phyloP scores from a whole-genome alignment of 2,113 vertebrate genomes.

The Danio rerio region GRCz12tu NC_133200.1:31346001-31346500 shows the following conservation, averaged over 20 bases:
- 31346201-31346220: slow-evolving; percentile 30
- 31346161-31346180: slow-evolving; percentile 54
- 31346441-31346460: slow-evolving; percentile 62
- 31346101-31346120: slow-evolving; percentile 52
- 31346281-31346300: background rate
- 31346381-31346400: slow-evolving; percentile 23
- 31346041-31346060: background rate
- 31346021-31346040: background rate
- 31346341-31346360: background rate
- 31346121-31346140: slow-evolving; percentile 41
- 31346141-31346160: slow-evolving; percentile 58
- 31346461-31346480: slow-evolving; percentile 56
- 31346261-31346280: slow-evolving; percentile 58
- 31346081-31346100: slow-evolving; percentile 52
- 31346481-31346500: slow-evolving; percentile 60
- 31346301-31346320: background rate
- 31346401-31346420: slow-evolving; percentile 24
- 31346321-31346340: background rate
- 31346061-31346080: background rate
- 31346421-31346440: slow-evolving; percentile 42
- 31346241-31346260: slow-evolving; percentile 51
- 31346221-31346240: slow-evolving; percentile 29
- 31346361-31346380: background rate
- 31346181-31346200: slow-evolving; percentile 56
- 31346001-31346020: slow-evolving; percentile 61